phyloP scores from a whole-genome alignment of 64 coral and sea anemone species.

The Trachythela sp. region DNA sequence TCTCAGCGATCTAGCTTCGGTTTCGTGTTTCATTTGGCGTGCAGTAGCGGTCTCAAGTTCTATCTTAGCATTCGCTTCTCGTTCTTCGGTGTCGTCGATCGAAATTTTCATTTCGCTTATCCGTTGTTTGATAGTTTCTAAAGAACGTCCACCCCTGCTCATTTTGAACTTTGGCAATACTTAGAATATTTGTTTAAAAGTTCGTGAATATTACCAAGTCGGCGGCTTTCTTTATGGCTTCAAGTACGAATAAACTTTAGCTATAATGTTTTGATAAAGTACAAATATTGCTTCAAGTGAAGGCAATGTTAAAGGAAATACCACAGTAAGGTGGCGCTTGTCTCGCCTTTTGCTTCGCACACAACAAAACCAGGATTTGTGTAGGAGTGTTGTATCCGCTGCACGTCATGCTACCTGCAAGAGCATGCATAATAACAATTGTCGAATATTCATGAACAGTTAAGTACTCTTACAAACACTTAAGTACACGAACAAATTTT shows the following conservation, averaged over 20 bases:
- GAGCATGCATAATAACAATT: neutral
- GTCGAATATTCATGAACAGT: neutral
- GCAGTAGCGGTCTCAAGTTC: neutral
- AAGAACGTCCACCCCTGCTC: neutral
- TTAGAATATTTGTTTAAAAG: neutral
- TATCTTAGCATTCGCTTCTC: neutral
- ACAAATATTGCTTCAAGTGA: neutral
- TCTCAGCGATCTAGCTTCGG: neutral
- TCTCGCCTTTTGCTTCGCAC: neutral
- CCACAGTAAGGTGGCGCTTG: neutral
- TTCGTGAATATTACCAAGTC: neutral
- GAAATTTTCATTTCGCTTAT: neutral
- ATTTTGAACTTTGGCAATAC: neutral
- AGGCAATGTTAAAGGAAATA: neutral
- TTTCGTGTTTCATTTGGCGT: neutral
- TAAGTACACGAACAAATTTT: neutral
- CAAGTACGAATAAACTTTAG: neutral
- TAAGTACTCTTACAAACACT: neutral
- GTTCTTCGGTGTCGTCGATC: neutral
- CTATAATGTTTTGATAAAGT: too few species aligned
- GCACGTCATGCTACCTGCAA: neutral
- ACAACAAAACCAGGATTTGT: neutral
- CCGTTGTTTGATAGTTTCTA: constrained; percentile 1
- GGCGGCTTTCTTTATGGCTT: too few species aligned
- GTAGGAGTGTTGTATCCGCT: neutral